phyloP scores from a whole-genome alignment of 2,797 vertebrate species.

The Nyctalus aviator region DNA sequence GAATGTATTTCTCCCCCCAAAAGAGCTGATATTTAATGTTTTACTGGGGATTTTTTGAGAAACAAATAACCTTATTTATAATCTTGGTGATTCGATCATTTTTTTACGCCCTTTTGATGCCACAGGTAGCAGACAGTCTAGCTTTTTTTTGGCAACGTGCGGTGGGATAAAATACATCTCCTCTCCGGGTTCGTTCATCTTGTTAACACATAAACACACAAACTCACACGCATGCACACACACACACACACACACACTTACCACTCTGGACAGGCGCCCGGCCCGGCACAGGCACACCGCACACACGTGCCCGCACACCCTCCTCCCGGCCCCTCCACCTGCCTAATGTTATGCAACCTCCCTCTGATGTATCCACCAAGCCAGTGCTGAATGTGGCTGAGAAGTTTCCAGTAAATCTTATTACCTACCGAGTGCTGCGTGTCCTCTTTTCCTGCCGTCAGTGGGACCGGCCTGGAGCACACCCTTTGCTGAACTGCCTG shows the following conservation, averaged over 20 bases:
- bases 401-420: slow-evolving; percentile 80
- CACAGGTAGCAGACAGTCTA: slow-evolving; percentile 69
- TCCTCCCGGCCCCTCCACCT: slow-evolving; percentile 66
- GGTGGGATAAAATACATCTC: slow-evolving; percentile 74
- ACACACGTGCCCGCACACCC: slow-evolving; percentile 36
- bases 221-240: neutral
- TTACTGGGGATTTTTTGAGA: slow-evolving; percentile 84
- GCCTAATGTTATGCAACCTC: slow-evolving; percentile 78
- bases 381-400: slow-evolving; percentile 77
- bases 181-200: slow-evolving; percentile 77
- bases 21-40: slow-evolving; percentile 83
- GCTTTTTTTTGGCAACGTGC: slow-evolving; percentile 76
- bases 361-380: slow-evolving; percentile 73
- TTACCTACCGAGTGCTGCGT: slow-evolving; percentile 57
- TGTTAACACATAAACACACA: neutral
- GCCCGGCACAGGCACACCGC: neutral
- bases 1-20: slow-evolving; percentile 83
- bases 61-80: slow-evolving; percentile 84
- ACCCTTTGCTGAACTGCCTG: neutral
- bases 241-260: neutral
- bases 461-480: neutral
- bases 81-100: slow-evolving; percentile 79
- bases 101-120: slow-evolving; percentile 81
- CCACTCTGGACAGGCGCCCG: slow-evolving; percentile 7
- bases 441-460: slow-evolving; percentile 67